phyloP scores from a whole-genome alignment of 2,888 invertebrate genomes.

The Proisotoma minuta region DNA sequence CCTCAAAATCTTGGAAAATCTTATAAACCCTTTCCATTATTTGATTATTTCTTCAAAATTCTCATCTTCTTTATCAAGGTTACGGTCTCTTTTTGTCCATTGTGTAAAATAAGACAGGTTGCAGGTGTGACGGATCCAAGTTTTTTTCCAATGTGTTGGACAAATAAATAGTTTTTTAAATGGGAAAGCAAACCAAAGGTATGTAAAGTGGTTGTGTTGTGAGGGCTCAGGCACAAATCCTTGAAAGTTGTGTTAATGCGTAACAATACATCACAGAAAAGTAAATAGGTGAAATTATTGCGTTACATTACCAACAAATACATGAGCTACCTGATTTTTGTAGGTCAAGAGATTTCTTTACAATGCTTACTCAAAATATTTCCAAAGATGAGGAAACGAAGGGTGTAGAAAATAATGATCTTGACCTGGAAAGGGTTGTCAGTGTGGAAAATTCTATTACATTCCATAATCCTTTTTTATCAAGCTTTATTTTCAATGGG shows the following conservation, averaged over 20 bases:
- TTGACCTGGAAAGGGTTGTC: constrained; percentile 15
- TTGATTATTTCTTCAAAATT: constrained; percentile 2
- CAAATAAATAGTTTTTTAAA: too few relatives aligned
- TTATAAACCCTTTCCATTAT: constrained; percentile 12
- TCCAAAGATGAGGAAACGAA: constrained; percentile 13
- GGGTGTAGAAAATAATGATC: constrained; percentile 5
- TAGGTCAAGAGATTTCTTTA: constrained; percentile 14
- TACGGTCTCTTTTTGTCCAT: constrained; percentile 4
- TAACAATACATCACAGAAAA: neutral
- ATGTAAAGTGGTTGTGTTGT: neutral
- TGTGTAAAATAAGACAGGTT: constrained; percentile 11
- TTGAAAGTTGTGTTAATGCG: neutral
- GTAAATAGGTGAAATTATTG: constrained; percentile 1
- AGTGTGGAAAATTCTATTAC: constrained; percentile 1
- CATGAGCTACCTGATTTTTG: constrained; percentile 14
- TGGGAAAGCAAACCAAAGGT: neutral
- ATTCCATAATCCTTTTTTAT: constrained; percentile 2
- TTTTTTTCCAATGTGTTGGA: too few relatives aligned
- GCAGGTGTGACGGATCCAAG: constrained; percentile 13
- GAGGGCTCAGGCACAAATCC: neutral
- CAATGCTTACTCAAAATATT: neutral
- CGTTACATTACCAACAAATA: neutral
- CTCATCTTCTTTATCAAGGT: constrained; percentile 9
- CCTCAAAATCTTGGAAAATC: neutral
- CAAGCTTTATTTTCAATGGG: too few relatives aligned